Evolutionary conservation across 2,797 vertebrate genomes (phyloP).

Genomic region (Squalus acanthias): DNA sequence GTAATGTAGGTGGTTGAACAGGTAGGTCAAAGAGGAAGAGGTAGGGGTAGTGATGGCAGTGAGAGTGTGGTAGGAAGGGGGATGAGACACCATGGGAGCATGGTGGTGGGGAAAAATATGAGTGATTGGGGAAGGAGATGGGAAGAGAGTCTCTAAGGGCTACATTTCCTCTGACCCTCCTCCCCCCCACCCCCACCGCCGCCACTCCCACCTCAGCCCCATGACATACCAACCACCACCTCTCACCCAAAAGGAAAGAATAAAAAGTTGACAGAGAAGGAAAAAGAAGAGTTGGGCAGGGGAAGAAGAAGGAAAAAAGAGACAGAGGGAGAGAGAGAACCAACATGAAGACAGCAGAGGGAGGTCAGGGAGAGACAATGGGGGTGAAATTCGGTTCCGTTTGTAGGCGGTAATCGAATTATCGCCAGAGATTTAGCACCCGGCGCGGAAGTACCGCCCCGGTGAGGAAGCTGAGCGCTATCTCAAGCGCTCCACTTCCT

Average conservation of each 20-base stretch:
- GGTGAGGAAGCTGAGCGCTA: too few relatives aligned
- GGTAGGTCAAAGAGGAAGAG: too few relatives aligned
- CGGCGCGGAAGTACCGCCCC: too few relatives aligned
- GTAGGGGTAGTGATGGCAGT: too few relatives aligned
- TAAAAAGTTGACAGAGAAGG: too few relatives aligned
- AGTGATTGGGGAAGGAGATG: neutral
- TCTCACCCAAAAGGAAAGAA: neutral
- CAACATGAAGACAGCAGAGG: neutral
- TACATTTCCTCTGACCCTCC: rapidly evolving
- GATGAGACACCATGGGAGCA: neutral
- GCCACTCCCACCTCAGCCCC: neutral
- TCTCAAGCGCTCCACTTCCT: too few relatives aligned
- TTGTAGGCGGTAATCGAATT: too few relatives aligned
- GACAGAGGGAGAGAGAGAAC: neutral
- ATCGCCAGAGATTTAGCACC: too few relatives aligned
- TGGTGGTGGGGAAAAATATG: neutral
- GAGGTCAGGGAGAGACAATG: neutral
- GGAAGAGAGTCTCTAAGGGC: neutral
- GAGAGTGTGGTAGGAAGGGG: neutral
- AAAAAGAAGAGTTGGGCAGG: neutral
- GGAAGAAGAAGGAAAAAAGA: neutral
- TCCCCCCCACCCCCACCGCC: rapidly evolving
- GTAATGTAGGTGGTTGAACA: neutral
- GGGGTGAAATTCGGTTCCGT: too few relatives aligned
- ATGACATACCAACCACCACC: neutral